Base-by-base conservation (phyloP, 2,113 vertebrate genomes). In the Rissa tridactyla region DNA sequence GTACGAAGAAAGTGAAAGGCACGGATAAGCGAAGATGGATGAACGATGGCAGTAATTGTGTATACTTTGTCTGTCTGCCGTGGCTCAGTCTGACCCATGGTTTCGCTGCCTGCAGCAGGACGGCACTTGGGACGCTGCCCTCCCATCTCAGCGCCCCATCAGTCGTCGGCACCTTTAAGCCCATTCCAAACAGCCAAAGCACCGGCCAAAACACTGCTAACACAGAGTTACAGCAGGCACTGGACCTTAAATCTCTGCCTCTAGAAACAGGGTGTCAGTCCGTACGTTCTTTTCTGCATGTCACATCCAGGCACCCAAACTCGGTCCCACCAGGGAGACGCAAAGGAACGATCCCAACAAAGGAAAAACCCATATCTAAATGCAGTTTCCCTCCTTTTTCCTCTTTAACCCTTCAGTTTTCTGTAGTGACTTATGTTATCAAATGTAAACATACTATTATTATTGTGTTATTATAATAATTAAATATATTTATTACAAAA, bases 291-390 rank as follows among this genome's bases (percentile, higher is more conserved):
- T 34, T 57, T 20, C 44, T 40, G 10, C 9, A 5, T 5, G 44
- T 22, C 40, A 36, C 27, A 58, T 34, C 32, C 49, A 58, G 21
- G 34, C 29, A 51, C 26, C 34, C 15, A 64, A 64, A 66, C 20
- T 30, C 3, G 0, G 49, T 51, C 58, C 62, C 2, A 2, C 13
- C 26, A 18, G 11, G n/a, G 44, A 58, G 44, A 5, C 15, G 20
- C 38, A 70, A 66, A 60, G 46, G 29, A 21, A 46, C 19, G 36
- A 47, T 15, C 21, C 36, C 51, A 55, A 7, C 12, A n/a, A 46
- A 73, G 38, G 38, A 27, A 38, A 65, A 78, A 9, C 11, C 25
- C 4, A 0, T 10, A 26, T 22, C 17, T 61, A 55, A 75, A 61
- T 30, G 30, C 29, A 29, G 29, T 26, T 55, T 36, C 36, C 44